Base-by-base conservation (phyloP, 2,888 invertebrate species). In the Notocelia uddmanniana region DNA sequence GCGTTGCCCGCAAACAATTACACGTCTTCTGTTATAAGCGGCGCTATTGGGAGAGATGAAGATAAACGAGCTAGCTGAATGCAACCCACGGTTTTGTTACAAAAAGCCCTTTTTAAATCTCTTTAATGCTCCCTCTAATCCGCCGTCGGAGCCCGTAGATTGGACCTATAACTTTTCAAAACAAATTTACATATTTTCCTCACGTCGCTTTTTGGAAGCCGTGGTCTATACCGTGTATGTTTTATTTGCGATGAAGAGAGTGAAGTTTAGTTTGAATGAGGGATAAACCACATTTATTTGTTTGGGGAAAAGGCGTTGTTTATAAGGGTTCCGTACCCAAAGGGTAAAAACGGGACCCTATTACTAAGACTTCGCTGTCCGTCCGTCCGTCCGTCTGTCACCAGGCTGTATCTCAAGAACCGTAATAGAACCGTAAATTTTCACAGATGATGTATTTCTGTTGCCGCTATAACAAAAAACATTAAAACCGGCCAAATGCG, bases 141-240 rank as follows among this genome's bases (percentile, higher is more conserved):
- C 82, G 72, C 68, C 75, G 75, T 71, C 76, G 83, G 84, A 84
- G 84, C 79, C 80, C 77, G 76, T 78, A 85, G 85, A 87, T 88
- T 85, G 86, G 83, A 78, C 80, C 82, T 79, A 80, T 82, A 88
- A 89, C 87, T 87, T 89, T 87, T 85, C 83, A 83, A 85, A 89
- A 87, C 86, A 87, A 88, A 89, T 89, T 89, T 88, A 84, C 88
- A 88, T 88, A 86, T 86, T 89, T 84, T 79, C 80, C 66, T 67
- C 71, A 71, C 71, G 71, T 60, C 59, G 59, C 55, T 55, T 68
- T 37, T 71, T 23, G 54, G 21, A 55, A 15, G 37, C 50, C 18
- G 54, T 37, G 19, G 54, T 60, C 52, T 69, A 60, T 41, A 62
- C 54, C 41, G 48, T 37, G 45, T 57, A 60, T 71, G 54, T 52